Percentiles rank a stretch among this genome's conserved stretches.
Evolutionary conservation across 1,140 invertebrate species (phyloP).

Genomic region (Drosophila repleta): DNA sequence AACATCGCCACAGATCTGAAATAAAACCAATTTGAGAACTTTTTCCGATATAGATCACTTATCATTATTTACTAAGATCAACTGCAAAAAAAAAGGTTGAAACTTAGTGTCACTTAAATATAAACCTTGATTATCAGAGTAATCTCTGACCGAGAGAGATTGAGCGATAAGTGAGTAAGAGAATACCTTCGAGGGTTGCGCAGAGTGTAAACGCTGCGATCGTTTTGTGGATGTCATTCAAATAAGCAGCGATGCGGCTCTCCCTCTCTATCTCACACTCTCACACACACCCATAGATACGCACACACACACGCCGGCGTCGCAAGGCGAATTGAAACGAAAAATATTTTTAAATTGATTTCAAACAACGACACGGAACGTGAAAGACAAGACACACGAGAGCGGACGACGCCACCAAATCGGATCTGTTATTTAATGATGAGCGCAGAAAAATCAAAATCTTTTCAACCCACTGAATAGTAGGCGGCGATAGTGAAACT

Average conservation of each 20-base stretch:
- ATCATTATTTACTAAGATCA: neutral
- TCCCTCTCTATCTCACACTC: conserved; percentile 15
- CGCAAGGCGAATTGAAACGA: conserved; percentile 68
- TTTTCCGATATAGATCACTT: neutral
- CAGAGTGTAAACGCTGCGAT: conserved; percentile 3
- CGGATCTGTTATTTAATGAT: conserved; percentile 59
- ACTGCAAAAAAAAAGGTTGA: neutral
- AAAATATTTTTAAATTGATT: conserved; percentile 83
- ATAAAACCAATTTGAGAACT: too few species aligned
- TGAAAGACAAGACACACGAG: conserved; percentile 41
- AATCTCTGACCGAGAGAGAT: neutral
- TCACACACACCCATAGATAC: conserved; percentile 20
- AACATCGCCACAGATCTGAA: too few species aligned
- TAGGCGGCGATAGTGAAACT: conserved; percentile 33
- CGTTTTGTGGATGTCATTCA: conserved; percentile 65
- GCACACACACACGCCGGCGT: conserved; percentile 18
- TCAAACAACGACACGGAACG: conserved; percentile 64
- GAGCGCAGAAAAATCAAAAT: conserved; percentile 35
- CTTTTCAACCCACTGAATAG: conserved; percentile 33
- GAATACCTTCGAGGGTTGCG: conserved; percentile 20
- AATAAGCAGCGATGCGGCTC: conserved; percentile 21
- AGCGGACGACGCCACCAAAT: conserved; percentile 26
- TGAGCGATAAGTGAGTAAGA: conserved; percentile 13
- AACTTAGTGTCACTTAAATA: neutral
- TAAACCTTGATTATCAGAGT: neutral